Conservation (phyloP, 2,113 vertebrate genomes). For the Colius striatus region DNA sequence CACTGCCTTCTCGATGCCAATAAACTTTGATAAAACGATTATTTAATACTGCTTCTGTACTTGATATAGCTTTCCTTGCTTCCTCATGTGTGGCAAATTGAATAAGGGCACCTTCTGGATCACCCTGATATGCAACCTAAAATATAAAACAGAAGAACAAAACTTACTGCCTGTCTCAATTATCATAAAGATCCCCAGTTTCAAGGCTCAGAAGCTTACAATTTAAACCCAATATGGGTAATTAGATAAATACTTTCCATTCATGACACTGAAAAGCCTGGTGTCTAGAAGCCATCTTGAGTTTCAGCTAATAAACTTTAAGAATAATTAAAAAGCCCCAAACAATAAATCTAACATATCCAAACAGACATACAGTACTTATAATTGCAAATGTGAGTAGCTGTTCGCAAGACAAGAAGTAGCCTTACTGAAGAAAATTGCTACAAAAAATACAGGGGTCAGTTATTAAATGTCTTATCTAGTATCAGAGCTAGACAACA, state of each 20-base stretch:
- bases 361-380: not conserved
- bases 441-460: not conserved
- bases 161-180: not conserved
- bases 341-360: not conserved
- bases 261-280: not conserved
- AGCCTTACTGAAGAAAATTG: not conserved
- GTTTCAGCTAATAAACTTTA: not conserved
- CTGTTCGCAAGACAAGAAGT: not conserved
- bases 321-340: not conserved
- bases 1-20: constrained; percentile 89
- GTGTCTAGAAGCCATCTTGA: not conserved
- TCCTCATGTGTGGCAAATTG: constrained; percentile 93
- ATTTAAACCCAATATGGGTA: not conserved
- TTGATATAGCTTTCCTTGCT: constrained; percentile 92
- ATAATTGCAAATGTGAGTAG: not conserved
- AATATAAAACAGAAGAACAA: constrained; percentile 43
- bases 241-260: not conserved
- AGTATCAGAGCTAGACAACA: not conserved
- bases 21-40: constrained; percentile 95
- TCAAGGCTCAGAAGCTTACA: not conserved
- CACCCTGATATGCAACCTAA: constrained; percentile 94
- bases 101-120: constrained; percentile 94
- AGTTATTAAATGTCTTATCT: not conserved
- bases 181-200: not conserved
- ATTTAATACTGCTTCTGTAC: constrained; percentile 95